Percentiles rank a stretch among this genome's conserved stretches.
Conservation (phyloP, 2,888 invertebrate species). For the Norana najaformis region DNA sequence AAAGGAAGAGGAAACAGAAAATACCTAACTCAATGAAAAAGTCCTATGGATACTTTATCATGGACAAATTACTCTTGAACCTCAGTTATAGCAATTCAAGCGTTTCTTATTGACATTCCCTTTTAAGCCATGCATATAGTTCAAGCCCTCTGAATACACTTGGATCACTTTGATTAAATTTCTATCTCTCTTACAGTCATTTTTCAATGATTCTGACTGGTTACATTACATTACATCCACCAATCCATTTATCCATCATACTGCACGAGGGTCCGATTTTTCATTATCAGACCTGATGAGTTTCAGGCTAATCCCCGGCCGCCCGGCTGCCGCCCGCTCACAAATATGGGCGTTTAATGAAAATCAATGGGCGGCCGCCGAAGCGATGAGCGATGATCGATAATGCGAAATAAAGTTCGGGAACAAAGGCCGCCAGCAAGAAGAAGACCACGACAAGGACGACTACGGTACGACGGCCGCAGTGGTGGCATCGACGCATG, state of each 20-base stretch:
- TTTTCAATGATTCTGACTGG: not conserved
- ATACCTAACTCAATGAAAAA: no score
- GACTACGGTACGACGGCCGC: not conserved
- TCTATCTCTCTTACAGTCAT: not conserved
- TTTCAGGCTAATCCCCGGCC: conserved; percentile 13
- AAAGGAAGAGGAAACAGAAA: no score
- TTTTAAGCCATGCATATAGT: not conserved
- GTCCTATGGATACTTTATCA: not conserved
- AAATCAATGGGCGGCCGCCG: conserved; percentile 19
- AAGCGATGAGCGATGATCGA: not conserved
- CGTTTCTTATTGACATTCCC: no score
- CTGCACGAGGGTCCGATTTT: not conserved
- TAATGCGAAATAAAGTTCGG: conserved; percentile 13
- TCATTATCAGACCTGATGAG: conserved; percentile 13
- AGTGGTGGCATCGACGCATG: not conserved
- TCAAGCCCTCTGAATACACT: not conserved
- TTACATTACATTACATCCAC: not conserved
- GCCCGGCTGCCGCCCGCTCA: not conserved
- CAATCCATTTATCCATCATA: not conserved
- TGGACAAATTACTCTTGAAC: not conserved
- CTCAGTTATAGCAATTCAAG: not conserved
- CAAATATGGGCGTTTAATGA: conserved; percentile 20
- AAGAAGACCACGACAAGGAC: not conserved
- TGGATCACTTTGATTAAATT: not conserved
- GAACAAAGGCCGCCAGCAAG: not conserved